Evolutionary conservation across 2,113 vertebrate genomes (phyloP).

Genomic region (Bubo blakistoni): DNA sequence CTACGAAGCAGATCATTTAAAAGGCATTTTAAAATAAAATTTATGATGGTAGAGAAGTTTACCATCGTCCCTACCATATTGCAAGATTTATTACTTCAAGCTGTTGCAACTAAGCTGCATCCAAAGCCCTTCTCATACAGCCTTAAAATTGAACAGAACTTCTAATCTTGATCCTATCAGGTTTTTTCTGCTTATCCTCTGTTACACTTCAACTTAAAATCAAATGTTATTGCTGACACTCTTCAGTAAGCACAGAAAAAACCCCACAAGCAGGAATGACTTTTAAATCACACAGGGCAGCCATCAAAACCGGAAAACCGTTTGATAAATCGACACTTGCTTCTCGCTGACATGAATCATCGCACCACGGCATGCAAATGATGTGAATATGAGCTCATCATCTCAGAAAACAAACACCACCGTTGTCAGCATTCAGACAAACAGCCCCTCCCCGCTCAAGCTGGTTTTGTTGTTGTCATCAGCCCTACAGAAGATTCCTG

Average conservation of each 20-base stretch:
- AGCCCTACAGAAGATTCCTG: background rate
- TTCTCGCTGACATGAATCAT: background rate
- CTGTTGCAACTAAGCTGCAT: background rate
- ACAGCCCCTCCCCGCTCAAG: background rate
- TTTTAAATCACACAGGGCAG: background rate
- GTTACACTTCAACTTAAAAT: background rate
- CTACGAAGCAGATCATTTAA: background rate
- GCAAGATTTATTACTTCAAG: background rate
- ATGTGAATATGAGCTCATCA: background rate
- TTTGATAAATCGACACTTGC: background rate
- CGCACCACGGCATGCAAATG: background rate
- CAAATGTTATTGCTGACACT: background rate
- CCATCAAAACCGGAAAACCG: background rate
- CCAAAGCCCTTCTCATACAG: background rate
- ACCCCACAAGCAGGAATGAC: rapidly evolving
- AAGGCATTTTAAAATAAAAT: background rate
- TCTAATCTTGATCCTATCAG: background rate
- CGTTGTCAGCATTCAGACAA: background rate
- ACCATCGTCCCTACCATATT: background rate
- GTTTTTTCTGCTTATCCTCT: background rate
- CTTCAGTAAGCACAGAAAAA: background rate
- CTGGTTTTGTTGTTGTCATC: background rate
- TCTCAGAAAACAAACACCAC: background rate
- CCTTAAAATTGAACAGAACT: background rate
- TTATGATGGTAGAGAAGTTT: background rate